phyloP scores from a whole-genome alignment of 1,140 invertebrate species.

The Luehdorfia chinensis region DNA sequence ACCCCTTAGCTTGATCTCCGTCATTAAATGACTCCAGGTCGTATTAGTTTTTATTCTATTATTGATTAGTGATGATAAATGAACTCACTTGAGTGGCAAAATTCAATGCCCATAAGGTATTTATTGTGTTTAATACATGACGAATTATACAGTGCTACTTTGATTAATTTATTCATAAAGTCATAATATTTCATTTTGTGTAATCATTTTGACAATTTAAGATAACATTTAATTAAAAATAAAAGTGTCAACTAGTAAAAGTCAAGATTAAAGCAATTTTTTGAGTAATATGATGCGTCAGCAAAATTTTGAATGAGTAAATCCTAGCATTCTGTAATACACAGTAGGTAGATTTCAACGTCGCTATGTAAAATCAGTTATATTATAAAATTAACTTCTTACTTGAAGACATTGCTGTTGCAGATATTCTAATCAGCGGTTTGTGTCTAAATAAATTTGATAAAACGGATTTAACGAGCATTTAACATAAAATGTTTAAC shows the following conservation, averaged over 20 bases:
- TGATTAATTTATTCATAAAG: conserved; percentile 13
- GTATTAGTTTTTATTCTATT: conserved; percentile 7
- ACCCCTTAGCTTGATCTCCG: neutral
- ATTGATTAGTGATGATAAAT: conserved; percentile 5
- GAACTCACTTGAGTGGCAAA: conserved; percentile 14
- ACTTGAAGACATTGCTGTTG: conserved; percentile 25
- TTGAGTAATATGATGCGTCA: too few relatives aligned
- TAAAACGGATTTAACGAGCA: conserved; percentile 16
- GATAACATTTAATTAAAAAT: too few relatives aligned
- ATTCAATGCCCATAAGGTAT: conserved; percentile 10
- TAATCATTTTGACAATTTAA: conserved; percentile 3
- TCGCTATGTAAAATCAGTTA: too few relatives aligned
- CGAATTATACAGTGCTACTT: conserved; percentile 5
- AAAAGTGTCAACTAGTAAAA: too few relatives aligned
- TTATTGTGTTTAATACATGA: conserved; percentile 1
- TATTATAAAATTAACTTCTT: too few relatives aligned
- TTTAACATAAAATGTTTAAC: conserved; percentile 5
- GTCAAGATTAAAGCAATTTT: too few relatives aligned
- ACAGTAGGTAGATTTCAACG: too few relatives aligned
- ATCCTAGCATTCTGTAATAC: too few relatives aligned
- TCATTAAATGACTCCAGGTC: neutral
- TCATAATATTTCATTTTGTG: conserved; percentile 9
- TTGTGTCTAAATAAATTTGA: conserved; percentile 16
- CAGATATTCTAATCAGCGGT: conserved; percentile 14
- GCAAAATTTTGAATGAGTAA: too few relatives aligned